phyloP scores from a whole-genome alignment of 2,888 invertebrate genomes.

The Acronicta aceris region DNA sequence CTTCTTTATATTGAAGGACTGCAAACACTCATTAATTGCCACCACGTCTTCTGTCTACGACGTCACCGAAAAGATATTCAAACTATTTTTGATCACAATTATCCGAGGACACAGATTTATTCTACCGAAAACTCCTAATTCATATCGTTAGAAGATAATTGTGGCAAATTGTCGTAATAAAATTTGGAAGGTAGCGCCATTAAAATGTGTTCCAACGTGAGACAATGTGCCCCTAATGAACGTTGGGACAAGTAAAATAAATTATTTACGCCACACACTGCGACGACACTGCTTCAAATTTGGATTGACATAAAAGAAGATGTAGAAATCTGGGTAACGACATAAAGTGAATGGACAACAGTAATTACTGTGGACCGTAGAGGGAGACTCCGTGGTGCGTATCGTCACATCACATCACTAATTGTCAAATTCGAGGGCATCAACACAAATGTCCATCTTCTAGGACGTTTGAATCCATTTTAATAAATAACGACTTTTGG shows the following conservation, averaged over 20 bases:
- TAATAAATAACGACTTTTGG: conserved; percentile 53
- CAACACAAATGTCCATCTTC: conserved; percentile 56
- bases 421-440: conserved; percentile 74
- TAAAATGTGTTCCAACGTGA: conserved; percentile 76
- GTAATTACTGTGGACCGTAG: conserved; percentile 80
- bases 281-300: conserved; percentile 75
- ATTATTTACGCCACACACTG: conserved; percentile 87
- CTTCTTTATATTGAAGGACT: conserved; percentile 74
- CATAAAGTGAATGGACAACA: conserved; percentile 86
- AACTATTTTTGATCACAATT: conserved; percentile 35
- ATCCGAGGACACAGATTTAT: conserved; percentile 53
- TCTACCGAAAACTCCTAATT: conserved; percentile 62
- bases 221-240: conserved; percentile 85
- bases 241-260: conserved; percentile 75
- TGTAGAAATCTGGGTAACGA: conserved; percentile 84
- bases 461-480: conserved; percentile 50
- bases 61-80: conserved; percentile 47
- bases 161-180: conserved; percentile 77
- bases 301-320: conserved; percentile 80
- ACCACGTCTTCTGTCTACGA: conserved; percentile 35
- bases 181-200: conserved; percentile 79
- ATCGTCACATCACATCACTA: conserved; percentile 79
- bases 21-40: conserved; percentile 56
- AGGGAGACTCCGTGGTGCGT: conserved; percentile 79
- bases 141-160: conserved; percentile 69